phyloP scores from a whole-genome alignment of 2,888 invertebrate species.

The Serrognathus titanus region DNA sequence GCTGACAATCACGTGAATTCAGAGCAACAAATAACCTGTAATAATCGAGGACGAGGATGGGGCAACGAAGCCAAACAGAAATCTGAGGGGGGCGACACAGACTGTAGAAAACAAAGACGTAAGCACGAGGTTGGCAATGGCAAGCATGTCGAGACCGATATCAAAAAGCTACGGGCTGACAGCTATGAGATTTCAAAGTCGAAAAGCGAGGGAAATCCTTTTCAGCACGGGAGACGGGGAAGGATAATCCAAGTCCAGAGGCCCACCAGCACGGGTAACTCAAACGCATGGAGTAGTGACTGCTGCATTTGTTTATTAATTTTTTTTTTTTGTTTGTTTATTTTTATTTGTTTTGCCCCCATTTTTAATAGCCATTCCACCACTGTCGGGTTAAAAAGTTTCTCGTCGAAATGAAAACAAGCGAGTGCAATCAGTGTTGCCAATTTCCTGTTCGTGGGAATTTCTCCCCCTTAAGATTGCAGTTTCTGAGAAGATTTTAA shows the following conservation, averaged over 20 bases:
- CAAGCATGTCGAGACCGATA: background rate
- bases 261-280: slow-evolving; percentile 39
- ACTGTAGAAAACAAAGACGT: background rate
- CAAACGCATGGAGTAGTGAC: background rate
- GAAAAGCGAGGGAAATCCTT: slow-evolving; percentile 48
- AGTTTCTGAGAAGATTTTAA: too few species aligned
- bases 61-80: background rate
- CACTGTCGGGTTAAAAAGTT: too few species aligned
- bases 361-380: too few species aligned
- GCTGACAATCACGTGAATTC: too few species aligned
- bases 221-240: slow-evolving; percentile 42
- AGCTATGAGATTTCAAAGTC: slow-evolving; percentile 43
- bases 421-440: too few species aligned
- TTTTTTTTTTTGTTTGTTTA: background rate
- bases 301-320: background rate
- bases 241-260: slow-evolving; percentile 43
- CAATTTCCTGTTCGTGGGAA: too few species aligned
- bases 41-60: background rate
- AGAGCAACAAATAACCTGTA: too few species aligned
- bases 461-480: too few species aligned
- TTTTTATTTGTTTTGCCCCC: background rate
- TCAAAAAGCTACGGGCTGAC: slow-evolving; percentile 17
- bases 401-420: background rate
- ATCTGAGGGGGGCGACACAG: background rate
- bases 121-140: background rate